Evolutionary conservation across 1,140 invertebrate species (phyloP), one percentile per base, ranked within the genome.

Genomic region (Myzus persicae): DNA sequence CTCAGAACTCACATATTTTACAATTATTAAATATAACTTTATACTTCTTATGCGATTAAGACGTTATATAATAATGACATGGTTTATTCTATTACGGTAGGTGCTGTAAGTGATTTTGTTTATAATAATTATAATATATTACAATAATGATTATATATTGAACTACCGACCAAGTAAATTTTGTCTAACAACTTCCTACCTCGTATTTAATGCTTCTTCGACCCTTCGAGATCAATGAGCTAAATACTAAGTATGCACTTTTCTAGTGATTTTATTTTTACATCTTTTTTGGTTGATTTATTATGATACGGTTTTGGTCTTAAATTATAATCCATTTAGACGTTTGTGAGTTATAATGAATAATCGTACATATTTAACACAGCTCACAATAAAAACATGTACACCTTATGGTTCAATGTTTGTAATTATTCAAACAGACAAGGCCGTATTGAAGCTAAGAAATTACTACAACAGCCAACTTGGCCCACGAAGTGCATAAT

Each of bases 401-500:
- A 38, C 81, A 40, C 8, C 20, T 82, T 82, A 82, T 82, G 22
- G 81, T 11, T 82, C 31, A 76, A 76, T 76, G 14, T 11, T 76
- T 76, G 81, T 82, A 40, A 82, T 82, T 40, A 82, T 82, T 82
- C 38, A 82, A 40, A 40, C 81, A 24, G 81, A 82, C n/a, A 82
- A 82, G 81, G 38, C 22, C 18, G 20, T 40, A 82, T 40, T 82
- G 81, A 82, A 82, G 81, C 38, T 82, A 82, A 82, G 81, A 82
- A 82, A 82, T 82, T 36, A 82, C 81, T 40, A 82, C 81, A 82
- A 22, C 36, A 82, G 31, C 36, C 22, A 82, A 40, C 36, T 38
- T 82, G n/a, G 22, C 22, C 38, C 22, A 82, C 24, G 7, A 40
- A 82, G 81, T 82, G 36, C 81, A 38, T 82, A 40, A 38, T 82